Base-by-base conservation (phyloP, 2,888 invertebrate species). In the Agonopterix arenella region DNA sequence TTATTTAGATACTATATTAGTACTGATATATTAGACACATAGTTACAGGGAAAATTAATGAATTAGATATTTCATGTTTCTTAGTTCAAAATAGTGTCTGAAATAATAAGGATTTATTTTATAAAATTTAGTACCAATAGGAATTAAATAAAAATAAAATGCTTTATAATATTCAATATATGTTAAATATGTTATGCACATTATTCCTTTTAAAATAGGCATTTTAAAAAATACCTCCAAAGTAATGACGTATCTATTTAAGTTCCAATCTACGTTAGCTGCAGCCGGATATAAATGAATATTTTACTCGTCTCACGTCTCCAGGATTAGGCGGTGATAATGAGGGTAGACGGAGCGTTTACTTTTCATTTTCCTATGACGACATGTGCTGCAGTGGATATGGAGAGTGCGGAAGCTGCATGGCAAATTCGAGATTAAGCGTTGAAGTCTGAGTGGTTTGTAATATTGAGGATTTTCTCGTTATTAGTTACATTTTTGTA, bases 301-400 rank as follows among this genome's bases (percentile, higher is more conserved):
- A 76, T 70, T 75, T 73, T 64, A 73, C 54, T 28, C 28, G 52
- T 54, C 57, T 49, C 62, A 53, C 70, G 68, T 68, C 66, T 62
- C 56, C 51, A 36, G 66, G 68, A 76, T 76, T 72, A 77, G 67
- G 60, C 57, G 54, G 64, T 66, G 74, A 70, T 75, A 69, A 75
- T 71, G 70, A 70, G 67, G 57, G 55, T 52, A 52, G 56, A 52
- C 57, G 59, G 54, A 57, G 57, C 59, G 76, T 79, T 80, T 78
- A 72, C 79, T 73, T 80, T 80, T 71, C 72, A 78, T 80, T 74
- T 68, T 64, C 67, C 53, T 43, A 40, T 44, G 44, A 36, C 36
- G 46, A 28, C 28, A 28, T 28, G 28, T 28, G 28, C 28, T 45
- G 11, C 28, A 36, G 36, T 45, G 44, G 8, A 44, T 38, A 18